Percentiles rank a stretch among this genome's conserved stretches.
These are phyloP conservation scores for Holcopasites calliopsidis DNA, from an alignment of 1,140 invertebrate species.

Conservation along the genomic window DNA sequence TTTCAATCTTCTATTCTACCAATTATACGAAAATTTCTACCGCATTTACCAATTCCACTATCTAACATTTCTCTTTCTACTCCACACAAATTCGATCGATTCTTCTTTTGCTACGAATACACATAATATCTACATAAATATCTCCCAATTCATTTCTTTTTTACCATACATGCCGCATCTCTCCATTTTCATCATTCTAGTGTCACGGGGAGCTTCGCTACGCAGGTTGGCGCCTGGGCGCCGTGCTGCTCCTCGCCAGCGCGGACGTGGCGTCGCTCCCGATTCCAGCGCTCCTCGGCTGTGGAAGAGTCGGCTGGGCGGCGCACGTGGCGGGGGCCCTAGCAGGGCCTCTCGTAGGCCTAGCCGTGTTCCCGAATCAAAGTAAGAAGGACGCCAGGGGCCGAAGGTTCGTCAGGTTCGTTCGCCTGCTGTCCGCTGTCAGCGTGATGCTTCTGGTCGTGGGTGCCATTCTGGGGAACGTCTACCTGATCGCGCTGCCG, in stretches of 20 bases:
- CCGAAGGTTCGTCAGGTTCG: constrained; percentile 73
- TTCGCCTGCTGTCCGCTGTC: constrained; percentile 72
- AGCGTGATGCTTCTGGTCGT: constrained; percentile 73
- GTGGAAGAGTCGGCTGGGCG: constrained; percentile 85
- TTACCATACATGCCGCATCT: not conserved
- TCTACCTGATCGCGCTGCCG: constrained; percentile 75
- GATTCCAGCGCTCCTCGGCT: constrained; percentile 74
- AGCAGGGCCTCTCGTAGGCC: constrained; percentile 88
- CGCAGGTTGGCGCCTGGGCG: constrained; percentile 80
- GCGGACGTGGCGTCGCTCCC: constrained; percentile 81
- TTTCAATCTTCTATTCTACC: no score
- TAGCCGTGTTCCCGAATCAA: constrained; percentile 84
- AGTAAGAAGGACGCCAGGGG: constrained; percentile 75
- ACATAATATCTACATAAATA: no score
- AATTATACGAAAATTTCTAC: no score
- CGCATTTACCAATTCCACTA: no score
- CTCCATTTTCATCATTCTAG: no score
- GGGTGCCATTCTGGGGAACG: constrained; percentile 75
- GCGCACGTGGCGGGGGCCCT: constrained; percentile 90
- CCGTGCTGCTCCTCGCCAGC: constrained; percentile 82
- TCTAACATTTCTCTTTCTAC: no score
- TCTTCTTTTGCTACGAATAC: no score
- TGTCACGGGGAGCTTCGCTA: constrained; percentile 83
- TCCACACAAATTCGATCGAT: no score
- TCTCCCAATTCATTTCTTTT: no score